Conservation (phyloP, 1,140 invertebrate genomes). For the Tachypleus tridentatus region DNA sequence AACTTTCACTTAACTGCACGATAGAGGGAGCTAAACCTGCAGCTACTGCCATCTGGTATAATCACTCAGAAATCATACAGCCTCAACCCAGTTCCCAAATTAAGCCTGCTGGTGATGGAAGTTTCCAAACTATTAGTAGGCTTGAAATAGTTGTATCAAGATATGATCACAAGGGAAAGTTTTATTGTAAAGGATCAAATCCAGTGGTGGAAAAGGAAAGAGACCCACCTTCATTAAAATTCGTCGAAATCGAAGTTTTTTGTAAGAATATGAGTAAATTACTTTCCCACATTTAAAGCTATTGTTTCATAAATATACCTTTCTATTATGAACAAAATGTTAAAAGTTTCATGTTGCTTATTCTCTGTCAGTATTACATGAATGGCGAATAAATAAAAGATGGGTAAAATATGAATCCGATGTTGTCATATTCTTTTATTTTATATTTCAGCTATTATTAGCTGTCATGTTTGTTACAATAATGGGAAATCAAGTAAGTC, state of each 20-base stretch:
- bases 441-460: too few species aligned
- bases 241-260: constrained; percentile 20
- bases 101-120: constrained; percentile 11
- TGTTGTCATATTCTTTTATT: too few species aligned
- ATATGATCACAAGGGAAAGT: constrained; percentile 23
- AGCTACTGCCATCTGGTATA: constrained; percentile 71
- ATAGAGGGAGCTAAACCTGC: constrained; percentile 63
- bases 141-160: constrained; percentile 21
- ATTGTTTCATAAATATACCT: too few species aligned
- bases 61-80: constrained; percentile 44
- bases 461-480: too few species aligned
- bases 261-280: constrained; percentile 15
- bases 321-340: too few species aligned
- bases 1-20: constrained; percentile 59
- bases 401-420: too few species aligned
- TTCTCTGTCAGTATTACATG: too few species aligned
- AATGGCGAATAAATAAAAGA: too few species aligned
- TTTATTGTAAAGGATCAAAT: constrained; percentile 25
- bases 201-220: constrained; percentile 19
- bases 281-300: too few species aligned
- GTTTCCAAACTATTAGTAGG: constrained; percentile 16
- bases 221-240: constrained; percentile 18
- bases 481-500: too few species aligned
- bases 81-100: constrained; percentile 1
- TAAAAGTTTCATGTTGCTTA: too few species aligned